phyloP scores from a whole-genome alignment of 1,140 invertebrate genomes.

The Rhizoglyphus robini region DNA sequence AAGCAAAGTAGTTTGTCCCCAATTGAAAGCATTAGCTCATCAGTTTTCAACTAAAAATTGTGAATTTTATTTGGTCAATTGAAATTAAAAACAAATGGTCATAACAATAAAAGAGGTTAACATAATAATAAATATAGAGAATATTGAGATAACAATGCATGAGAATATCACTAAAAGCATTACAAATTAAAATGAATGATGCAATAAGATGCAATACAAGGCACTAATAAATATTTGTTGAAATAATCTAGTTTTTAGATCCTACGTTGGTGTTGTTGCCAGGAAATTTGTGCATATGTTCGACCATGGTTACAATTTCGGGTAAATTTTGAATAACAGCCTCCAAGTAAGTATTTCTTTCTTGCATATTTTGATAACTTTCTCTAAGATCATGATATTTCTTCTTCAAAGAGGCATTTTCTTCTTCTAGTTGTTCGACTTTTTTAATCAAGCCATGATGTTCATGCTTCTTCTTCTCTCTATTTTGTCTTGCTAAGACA shows the following conservation, averaged over 20 bases:
- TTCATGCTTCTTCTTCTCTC: conserved; percentile 16
- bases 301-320: background rate
- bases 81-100: background rate
- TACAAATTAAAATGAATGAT: background rate
- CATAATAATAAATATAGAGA: too few species aligned
- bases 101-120: too few species aligned
- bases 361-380: background rate
- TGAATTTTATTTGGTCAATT: conserved; percentile 3
- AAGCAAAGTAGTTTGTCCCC: background rate
- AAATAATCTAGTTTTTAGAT: background rate
- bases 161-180: background rate
- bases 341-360: background rate
- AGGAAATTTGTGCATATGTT: conserved; percentile 7
- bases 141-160: too few species aligned
- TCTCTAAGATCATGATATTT: background rate
- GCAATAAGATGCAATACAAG: too few species aligned
- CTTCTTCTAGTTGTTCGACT: background rate
- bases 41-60: background rate
- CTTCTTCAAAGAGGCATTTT: background rate
- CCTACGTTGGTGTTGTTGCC: background rate
- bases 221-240: background rate
- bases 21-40: background rate
- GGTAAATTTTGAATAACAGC: background rate
- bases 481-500: background rate
- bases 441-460: background rate